Base-by-base conservation (phyloP, 2,113 vertebrate species). In the Rafetus swinhoei region DNA sequence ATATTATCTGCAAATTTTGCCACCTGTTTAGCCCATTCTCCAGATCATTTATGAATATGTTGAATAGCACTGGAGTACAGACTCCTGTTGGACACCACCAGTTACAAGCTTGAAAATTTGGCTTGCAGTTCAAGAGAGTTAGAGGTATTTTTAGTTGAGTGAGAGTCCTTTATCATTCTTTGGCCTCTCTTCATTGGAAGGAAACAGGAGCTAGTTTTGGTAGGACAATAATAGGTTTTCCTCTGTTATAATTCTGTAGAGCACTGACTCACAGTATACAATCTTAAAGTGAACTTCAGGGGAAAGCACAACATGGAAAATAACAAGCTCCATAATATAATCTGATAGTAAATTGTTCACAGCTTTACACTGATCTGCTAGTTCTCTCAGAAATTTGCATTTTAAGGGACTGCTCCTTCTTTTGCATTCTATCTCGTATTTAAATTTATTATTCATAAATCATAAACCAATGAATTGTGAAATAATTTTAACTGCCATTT, bases 361-460 rank as follows among this genome's bases (percentile, higher is more conserved):
- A 93, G 12, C 62, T 55, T 10, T 82, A 52, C 54, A 77, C 35
- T 21, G 80, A 84, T 82, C 65, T 18, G 69, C 65, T 81, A 97
- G 27, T 27, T 93, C 90, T 90, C 83, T 93, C 85, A 96, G 87
- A 95, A 86, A 62, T 55, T 15, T 79, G 29, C 21, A 4, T 92
- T 87, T 69, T 81, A 55, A 89, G 92, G 80, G 27, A 13, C 52
- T 21, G 79, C 56, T 94, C 85, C 94, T 65, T 45, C 53, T 94
- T 88, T 79, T 77, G 16, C 35, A 45, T 39, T 29, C 10, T 90
- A 65, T 35, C 52, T 93, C 92, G 72, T 62, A 91, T 90, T 90
- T 55, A 80, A 45, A 89, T 88, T 93, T 86, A 81, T 92, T 91
- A 95, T 82, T 69, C n/a, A 55, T 81, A 89, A 65, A 57, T 65